Conservation (phyloP, 64 coral and sea anemone genomes). For the Actinia equina region DNA sequence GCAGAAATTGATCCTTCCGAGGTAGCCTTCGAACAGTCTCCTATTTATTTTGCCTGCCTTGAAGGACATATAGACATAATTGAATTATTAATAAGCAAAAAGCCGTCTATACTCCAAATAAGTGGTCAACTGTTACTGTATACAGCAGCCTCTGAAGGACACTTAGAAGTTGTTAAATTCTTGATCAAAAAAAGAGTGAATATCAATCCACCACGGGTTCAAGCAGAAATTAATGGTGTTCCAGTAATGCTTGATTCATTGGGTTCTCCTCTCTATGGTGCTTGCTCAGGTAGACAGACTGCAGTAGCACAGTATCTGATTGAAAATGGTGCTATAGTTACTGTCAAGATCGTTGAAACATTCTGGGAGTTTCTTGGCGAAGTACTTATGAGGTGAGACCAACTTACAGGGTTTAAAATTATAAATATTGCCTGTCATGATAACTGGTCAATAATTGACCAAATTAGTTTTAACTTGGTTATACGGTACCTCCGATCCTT, state of each 20-base stretch:
- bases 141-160: conserved; percentile 66
- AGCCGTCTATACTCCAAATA: conserved; percentile 48
- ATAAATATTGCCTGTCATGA: neutral
- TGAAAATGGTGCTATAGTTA: conserved; percentile 91
- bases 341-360: conserved; percentile 48
- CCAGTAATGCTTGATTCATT: conserved; percentile 3
- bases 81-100: conserved; percentile 67
- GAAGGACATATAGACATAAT: conserved; percentile 65
- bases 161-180: conserved; percentile 69
- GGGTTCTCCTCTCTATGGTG: conserved; percentile 62
- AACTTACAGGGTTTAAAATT: neutral
- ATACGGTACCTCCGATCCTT: too few relatives aligned
- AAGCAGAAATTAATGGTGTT: neutral
- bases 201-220: conserved; percentile 36
- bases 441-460: too few relatives aligned
- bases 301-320: conserved; percentile 75
- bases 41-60: conserved; percentile 70
- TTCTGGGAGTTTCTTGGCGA: conserved; percentile 78
- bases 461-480: too few relatives aligned
- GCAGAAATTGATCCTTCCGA: conserved; percentile 43
- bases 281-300: conserved; percentile 60
- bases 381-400: conserved; percentile 68
- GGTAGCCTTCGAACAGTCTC: conserved; percentile 40
- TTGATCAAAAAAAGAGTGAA: conserved; percentile 69
- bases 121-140: conserved; percentile 68